phyloP scores from a whole-genome alignment of 1,140 invertebrate genomes.

The Drosophila rhopaloa region DNA sequence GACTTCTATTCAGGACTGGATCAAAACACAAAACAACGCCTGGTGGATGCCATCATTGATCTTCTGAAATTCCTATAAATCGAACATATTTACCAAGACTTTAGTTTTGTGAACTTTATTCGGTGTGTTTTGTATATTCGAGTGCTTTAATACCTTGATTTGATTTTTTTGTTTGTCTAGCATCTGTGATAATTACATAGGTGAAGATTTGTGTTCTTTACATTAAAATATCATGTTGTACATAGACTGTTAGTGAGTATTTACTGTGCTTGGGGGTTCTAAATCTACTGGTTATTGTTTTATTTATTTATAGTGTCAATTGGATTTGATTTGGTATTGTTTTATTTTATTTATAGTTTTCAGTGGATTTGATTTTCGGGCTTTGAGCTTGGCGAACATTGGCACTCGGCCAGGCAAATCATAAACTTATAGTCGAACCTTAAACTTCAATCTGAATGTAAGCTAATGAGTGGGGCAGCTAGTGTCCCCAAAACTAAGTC shows the following conservation, averaged over 20 bases:
- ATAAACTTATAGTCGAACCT: constrained; percentile 22
- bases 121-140: constrained; percentile 30
- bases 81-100: constrained; percentile 1
- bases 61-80: constrained; percentile 26
- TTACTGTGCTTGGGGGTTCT: constrained; percentile 26
- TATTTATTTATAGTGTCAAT: neutral
- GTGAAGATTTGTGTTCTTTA: constrained; percentile 29
- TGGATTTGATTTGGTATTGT: neutral
- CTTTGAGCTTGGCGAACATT: constrained; percentile 45
- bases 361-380: constrained; percentile 1
- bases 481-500: constrained; percentile 45
- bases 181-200: constrained; percentile 66
- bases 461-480: constrained; percentile 19
- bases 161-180: constrained; percentile 29
- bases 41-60: constrained; percentile 30
- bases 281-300: constrained; percentile 15
- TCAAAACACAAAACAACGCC: constrained; percentile 6
- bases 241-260: constrained; percentile 37
- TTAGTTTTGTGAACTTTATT: constrained; percentile 62
- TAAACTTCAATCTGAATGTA: constrained; percentile 18
- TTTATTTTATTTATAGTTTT: constrained; percentile 1
- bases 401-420: constrained; percentile 28
- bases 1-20: constrained; percentile 17
- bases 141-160: constrained; percentile 24
- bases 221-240: constrained; percentile 51